Conservation (phyloP, 2,113 vertebrate genomes). For the Gobio gobio region DNA sequence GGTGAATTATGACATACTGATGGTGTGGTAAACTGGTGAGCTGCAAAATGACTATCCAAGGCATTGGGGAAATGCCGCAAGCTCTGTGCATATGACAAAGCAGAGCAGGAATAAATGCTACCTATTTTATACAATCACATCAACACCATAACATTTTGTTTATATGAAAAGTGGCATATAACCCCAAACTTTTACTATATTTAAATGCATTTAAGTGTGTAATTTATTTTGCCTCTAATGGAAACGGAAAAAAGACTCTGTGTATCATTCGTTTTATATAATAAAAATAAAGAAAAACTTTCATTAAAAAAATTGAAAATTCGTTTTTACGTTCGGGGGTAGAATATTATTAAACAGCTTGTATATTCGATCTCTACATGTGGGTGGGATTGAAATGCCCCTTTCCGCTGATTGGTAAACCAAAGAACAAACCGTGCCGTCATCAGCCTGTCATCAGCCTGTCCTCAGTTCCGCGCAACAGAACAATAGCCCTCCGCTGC, state of each 20-base stretch:
- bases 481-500: no score
- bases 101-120: not conserved
- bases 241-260: not conserved
- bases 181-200: not conserved
- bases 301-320: no score
- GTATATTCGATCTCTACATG: no score
- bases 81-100: constrained; percentile 22
- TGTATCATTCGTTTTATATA: no score
- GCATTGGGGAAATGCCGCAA: constrained; percentile 30
- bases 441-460: no score
- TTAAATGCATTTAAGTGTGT: not conserved
- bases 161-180: not conserved
- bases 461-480: no score
- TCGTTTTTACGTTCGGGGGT: no score
- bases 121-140: not conserved
- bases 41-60: constrained; percentile 43
- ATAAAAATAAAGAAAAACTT: no score
- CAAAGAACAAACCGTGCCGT: no score
- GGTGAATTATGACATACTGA: constrained; percentile 39
- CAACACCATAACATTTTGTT: not conserved
- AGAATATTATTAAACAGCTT: no score
- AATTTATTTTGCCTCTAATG: not conserved
- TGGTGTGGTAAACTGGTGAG: constrained; percentile 45
- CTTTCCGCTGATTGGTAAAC: no score
- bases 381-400: no score